Evolutionary conservation across 2,797 vertebrate species (phyloP).

Genomic region (Sarcoramphus papa): DNA sequence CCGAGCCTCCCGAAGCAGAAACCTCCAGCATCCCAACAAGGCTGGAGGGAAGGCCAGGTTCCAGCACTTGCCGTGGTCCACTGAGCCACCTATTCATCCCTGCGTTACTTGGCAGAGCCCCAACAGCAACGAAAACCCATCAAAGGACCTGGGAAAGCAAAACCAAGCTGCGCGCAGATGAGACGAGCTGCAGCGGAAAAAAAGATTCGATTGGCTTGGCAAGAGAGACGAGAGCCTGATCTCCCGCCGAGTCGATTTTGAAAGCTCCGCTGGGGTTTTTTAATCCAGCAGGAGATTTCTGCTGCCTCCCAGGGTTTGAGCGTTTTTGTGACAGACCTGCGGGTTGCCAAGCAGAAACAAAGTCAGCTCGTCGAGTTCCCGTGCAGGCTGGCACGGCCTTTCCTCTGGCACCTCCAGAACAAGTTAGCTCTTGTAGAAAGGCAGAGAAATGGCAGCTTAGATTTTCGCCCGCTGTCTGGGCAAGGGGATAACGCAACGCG

Average conservation of each 20-base stretch:
- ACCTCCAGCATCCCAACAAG: not conserved
- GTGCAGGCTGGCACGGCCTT: not conserved
- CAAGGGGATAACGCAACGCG: not conserved
- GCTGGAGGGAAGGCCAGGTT: not conserved
- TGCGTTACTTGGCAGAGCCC: not conserved
- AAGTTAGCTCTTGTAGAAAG: not conserved
- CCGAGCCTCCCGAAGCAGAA: not conserved
- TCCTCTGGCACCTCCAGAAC: not conserved
- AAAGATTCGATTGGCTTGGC: conserved; percentile 6
- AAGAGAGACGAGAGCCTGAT: not conserved
- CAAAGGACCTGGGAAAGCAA: conserved; percentile 40
- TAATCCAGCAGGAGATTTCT: conserved; percentile 46
- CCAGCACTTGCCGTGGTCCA: not conserved
- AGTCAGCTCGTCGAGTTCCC: not conserved
- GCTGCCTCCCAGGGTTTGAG: conserved; percentile 12
- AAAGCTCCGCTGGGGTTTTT: conserved; percentile 26
- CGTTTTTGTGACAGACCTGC: conserved; percentile 8
- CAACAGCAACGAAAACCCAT: conserved; percentile 7
- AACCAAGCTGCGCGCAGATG: not conserved
- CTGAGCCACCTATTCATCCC: conserved; percentile 47
- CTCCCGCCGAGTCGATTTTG: not conserved
- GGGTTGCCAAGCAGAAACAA: conserved; percentile 26
- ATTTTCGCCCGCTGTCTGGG: not conserved
- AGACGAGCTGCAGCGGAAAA: not conserved
- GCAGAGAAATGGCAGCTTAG: not conserved